These are phyloP conservation scores for Scomberomorus guttatus DNA, from an alignment of 2,797 vertebrate species.

Conservation along the genomic window DNA sequence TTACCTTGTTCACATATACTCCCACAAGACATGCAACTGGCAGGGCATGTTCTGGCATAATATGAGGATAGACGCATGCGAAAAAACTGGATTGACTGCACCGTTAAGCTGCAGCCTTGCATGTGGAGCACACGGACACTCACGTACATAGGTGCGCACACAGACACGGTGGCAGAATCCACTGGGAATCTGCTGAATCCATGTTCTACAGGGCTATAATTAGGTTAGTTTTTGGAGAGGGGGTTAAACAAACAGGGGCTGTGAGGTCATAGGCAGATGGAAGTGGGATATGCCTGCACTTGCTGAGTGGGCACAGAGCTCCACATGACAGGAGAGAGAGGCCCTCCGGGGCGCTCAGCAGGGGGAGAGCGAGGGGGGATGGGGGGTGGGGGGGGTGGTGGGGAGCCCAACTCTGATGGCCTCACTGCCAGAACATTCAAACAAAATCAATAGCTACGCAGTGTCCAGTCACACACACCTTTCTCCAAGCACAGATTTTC, in stretches of 20 bases:
- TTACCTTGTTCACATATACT: conserved; percentile 33
- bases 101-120: conserved; percentile 35
- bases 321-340: conserved; percentile 83
- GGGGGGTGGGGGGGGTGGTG: conserved; percentile 16
- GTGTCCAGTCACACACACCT: conserved; percentile 47
- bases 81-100: conserved; percentile 46
- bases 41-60: conserved; percentile 71
- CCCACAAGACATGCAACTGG: conserved; percentile 27
- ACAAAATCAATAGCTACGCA: conserved; percentile 48
- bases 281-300: conserved; percentile 88
- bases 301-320: conserved; percentile 89
- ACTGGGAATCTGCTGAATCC: conserved; percentile 80
- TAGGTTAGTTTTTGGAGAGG: conserved; percentile 87
- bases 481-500: conserved; percentile 30
- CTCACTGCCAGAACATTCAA: conserved; percentile 78
- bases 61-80: conserved; percentile 7
- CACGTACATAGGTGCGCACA: conserved; percentile 42
- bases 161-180: conserved; percentile 71
- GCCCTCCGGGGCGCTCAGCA: conserved; percentile 78
- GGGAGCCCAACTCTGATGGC: conserved; percentile 58
- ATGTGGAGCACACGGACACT: conserved; percentile 5
- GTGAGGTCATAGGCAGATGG: conserved; percentile 88
- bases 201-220: conserved; percentile 84
- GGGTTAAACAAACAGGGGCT: conserved; percentile 88
- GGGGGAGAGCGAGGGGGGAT: conserved; percentile 44